phyloP scores from a whole-genome alignment of 2,113 vertebrate species.

The Thunnus maccoyii region DNA sequence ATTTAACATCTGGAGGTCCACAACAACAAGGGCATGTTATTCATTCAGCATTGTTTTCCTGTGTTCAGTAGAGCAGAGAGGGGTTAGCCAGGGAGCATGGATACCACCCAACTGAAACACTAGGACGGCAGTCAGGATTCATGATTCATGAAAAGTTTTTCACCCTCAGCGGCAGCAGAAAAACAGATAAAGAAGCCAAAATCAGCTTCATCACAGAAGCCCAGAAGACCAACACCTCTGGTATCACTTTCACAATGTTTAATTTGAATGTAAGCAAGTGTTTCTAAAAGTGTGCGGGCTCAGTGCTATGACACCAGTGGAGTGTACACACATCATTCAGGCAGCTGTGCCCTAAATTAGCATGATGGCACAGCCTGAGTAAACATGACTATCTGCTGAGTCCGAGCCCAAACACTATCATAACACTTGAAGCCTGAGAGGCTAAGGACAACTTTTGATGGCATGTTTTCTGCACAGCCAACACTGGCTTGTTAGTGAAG shows the following conservation, averaged over 20 bases:
- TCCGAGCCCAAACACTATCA: conserved; percentile 58
- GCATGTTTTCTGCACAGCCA: conserved; percentile 59
- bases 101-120: conserved; percentile 75
- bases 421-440: conserved; percentile 73
- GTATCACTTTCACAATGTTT: conserved; percentile 39
- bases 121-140: conserved; percentile 59
- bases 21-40: conserved; percentile 63
- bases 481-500: conserved; percentile 62
- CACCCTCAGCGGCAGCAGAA: conserved; percentile 30
- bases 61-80: conserved; percentile 66
- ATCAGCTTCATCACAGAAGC: conserved; percentile 26
- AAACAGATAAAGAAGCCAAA: conserved; percentile 51
- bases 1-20: conserved; percentile 62
- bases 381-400: conserved; percentile 57
- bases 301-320: conserved; percentile 26
- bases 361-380: conserved; percentile 46
- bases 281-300: conserved; percentile 18
- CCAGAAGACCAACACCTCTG: conserved; percentile 12
- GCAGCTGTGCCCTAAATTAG: conserved; percentile 54
- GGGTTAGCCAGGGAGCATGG: conserved; percentile 72
- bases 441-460: conserved; percentile 58
- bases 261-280: conserved; percentile 24
- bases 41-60: conserved; percentile 78
- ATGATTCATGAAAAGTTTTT: conserved; percentile 55
- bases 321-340: conserved; percentile 21